phyloP scores from a whole-genome alignment of 2,113 vertebrate genomes.

The Eudyptes chrysolophus region DNA sequence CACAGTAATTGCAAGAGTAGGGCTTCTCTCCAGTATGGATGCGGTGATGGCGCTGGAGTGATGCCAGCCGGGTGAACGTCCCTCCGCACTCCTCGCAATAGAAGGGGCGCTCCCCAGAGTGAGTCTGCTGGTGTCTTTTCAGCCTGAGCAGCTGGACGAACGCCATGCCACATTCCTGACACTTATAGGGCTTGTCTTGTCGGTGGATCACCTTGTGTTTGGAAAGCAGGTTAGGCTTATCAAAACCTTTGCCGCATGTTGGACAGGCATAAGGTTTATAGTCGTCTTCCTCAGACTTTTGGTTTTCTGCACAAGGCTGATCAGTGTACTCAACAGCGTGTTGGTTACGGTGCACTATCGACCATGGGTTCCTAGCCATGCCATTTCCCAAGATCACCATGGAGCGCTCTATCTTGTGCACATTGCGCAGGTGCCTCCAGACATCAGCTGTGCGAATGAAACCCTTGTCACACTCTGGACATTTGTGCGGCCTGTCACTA shows the following conservation, averaged over 20 bases:
- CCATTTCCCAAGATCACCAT: slow-evolving; percentile 12
- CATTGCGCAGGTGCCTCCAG: slow-evolving; percentile 37
- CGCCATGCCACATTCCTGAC: slow-evolving; percentile 45
- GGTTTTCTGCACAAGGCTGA: neutral
- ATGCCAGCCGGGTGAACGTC: slow-evolving; percentile 6
- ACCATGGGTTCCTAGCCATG: slow-evolving; percentile 46
- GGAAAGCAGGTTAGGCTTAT: slow-evolving; percentile 57
- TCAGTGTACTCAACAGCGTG: rapidly evolving
- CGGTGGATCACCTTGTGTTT: slow-evolving; percentile 60
- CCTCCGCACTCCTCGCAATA: slow-evolving; percentile 9
- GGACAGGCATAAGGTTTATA: slow-evolving; percentile 1
- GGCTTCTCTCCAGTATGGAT: slow-evolving; percentile 54
- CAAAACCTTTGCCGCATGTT: neutral
- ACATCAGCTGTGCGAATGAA: slow-evolving; percentile 52
- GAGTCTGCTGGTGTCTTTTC: slow-evolving; percentile 55
- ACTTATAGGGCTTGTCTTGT: slow-evolving; percentile 56
- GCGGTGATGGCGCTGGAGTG: slow-evolving; percentile 32
- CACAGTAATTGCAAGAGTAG: slow-evolving; percentile 20
- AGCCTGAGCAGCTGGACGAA: slow-evolving; percentile 56
- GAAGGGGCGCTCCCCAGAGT: slow-evolving; percentile 20
- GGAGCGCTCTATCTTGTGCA: slow-evolving; percentile 55
- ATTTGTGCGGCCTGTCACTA: slow-evolving; percentile 35
- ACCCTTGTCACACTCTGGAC: slow-evolving; percentile 55
- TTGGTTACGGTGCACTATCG: neutral
- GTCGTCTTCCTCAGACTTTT: neutral